Percentiles rank a stretch among this genome's conserved stretches.
phyloP scores from a whole-genome alignment of 2,888 invertebrate genomes.

The Seladonia tumulorum region DNA sequence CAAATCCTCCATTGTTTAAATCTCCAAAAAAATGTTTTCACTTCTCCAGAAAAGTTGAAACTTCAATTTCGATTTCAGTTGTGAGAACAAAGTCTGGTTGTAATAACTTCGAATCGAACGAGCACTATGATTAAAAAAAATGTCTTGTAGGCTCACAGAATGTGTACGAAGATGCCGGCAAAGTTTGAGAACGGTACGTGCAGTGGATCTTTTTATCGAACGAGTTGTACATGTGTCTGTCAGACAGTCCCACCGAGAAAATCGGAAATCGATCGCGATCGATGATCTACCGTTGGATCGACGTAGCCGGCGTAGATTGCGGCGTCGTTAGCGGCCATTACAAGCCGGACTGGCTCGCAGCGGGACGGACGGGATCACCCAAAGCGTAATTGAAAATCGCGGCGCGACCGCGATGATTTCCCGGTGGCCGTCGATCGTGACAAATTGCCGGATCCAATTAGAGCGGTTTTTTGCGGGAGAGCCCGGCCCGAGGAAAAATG shows the following conservation, averaged over 20 bases:
- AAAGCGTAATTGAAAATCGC: constrained; percentile 54
- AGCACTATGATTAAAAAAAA: not conserved
- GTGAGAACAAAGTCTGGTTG: not conserved
- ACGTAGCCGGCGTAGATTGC: constrained; percentile 32
- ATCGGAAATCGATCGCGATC: not conserved
- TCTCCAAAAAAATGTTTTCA: not conserved
- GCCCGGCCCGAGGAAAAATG: constrained; percentile 33
- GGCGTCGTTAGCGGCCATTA: constrained; percentile 44
- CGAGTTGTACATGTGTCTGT: not conserved
- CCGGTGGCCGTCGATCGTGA: constrained; percentile 56
- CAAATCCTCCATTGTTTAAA: rapidly evolving
- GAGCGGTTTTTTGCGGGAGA: constrained; percentile 14
- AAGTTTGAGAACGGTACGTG: not conserved
- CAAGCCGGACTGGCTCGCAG: constrained; percentile 22
- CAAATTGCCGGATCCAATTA: constrained; percentile 61
- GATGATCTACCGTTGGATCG: constrained; percentile 2
- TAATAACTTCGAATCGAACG: not conserved
- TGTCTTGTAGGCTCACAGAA: rapidly evolving
- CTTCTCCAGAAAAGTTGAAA: not conserved
- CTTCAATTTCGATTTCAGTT: too few relatives aligned
- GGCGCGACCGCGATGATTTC: constrained; percentile 40
- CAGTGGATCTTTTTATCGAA: too few relatives aligned
- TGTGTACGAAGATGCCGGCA: not conserved
- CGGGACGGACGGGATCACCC: constrained; percentile 42
- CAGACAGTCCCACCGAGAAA: not conserved